Evolutionary conservation across 2,113 vertebrate species (phyloP), one percentile per base, ranked within the genome.

Genomic region (Cololabis saira): DNA sequence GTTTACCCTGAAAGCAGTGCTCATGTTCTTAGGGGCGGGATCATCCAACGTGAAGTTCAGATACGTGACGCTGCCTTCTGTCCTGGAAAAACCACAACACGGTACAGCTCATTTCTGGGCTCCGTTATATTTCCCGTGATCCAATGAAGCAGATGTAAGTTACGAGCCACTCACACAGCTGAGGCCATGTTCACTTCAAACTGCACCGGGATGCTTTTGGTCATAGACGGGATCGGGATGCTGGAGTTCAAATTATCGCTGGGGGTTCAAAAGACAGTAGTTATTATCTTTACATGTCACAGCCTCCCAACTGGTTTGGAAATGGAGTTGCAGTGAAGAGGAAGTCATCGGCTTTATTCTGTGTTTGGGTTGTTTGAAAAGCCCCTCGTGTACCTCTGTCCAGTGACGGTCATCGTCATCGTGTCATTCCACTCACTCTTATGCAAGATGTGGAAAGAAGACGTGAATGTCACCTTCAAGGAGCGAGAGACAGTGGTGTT

Each of bases 171-270:
- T 91, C 82, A 93, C 93, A 76, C 66, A 18, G 73, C 82, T 43
- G 87, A 11, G 8, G 72, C 74, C 80, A 93, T 51, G 42, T 87
- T 78, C 15, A 93, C 72, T 27, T 85, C 65, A 82, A 67, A 88
- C 37, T 90, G 83, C 2, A 93, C 89, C 0, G 76, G 76, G 5
- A 93, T 67, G 27, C 0, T 48, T 67, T 76, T 87, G 67, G 61
- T 89, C 57, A 75, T 0, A 13, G 17, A 58, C 40, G 0, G n/a
- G 2, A 2, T 42, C 2, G 1, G 24, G 24, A 27, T 33, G 19
- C 53, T 88, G 44, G 48, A 41, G 71, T 90, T 89, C 61, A 67
- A 19, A 27, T 92, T 93, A n/a, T 91, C 89, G 72, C 92, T 93
- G 76, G 59, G 73, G 17, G 60, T n/a, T 16, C 7, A 67, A 76